Percentiles rank a stretch among this genome's conserved stretches.
phyloP scores from a whole-genome alignment of 2,888 invertebrate genomes.

The Napeogenes sylphis region DNA sequence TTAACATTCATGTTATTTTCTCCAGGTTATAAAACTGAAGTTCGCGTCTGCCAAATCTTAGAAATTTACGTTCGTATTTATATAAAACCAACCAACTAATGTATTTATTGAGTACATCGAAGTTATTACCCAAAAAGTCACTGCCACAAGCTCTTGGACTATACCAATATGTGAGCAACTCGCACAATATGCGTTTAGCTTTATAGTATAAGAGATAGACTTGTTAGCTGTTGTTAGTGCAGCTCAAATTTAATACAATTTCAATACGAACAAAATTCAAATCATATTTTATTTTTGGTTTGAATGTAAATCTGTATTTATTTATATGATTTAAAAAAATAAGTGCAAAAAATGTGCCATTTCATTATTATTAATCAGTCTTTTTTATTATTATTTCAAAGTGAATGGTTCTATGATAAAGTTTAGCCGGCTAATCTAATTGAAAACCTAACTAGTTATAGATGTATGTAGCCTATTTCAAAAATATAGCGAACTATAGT shows the following conservation, averaged over 20 bases:
- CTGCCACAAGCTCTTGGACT: neutral
- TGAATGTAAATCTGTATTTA: neutral
- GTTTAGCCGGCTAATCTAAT: neutral
- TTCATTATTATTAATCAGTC: neutral
- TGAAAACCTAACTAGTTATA: neutral
- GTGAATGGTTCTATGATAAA: too few species aligned
- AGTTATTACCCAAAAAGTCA: neutral
- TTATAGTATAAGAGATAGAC: too few species aligned
- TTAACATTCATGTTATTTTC: slow-evolving; percentile 22
- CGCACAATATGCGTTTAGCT: too few species aligned
- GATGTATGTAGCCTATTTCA: neutral
- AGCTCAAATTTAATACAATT: too few species aligned
- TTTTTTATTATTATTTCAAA: neutral
- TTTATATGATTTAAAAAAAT: neutral
- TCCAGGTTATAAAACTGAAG: slow-evolving; percentile 35
- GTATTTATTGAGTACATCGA: neutral
- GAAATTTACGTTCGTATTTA: slow-evolving; percentile 32
- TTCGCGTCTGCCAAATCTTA: slow-evolving; percentile 39
- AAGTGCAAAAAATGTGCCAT: neutral
- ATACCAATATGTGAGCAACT: too few species aligned
- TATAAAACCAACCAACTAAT: neutral
- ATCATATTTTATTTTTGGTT: too few species aligned
- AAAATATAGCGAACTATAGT: neutral
- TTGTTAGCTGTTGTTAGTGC: too few species aligned
- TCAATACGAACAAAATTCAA: too few species aligned